These are phyloP conservation scores for Mythimna ferrago DNA, from an alignment of 2,888 invertebrate species.

Conservation along the genomic window DNA sequence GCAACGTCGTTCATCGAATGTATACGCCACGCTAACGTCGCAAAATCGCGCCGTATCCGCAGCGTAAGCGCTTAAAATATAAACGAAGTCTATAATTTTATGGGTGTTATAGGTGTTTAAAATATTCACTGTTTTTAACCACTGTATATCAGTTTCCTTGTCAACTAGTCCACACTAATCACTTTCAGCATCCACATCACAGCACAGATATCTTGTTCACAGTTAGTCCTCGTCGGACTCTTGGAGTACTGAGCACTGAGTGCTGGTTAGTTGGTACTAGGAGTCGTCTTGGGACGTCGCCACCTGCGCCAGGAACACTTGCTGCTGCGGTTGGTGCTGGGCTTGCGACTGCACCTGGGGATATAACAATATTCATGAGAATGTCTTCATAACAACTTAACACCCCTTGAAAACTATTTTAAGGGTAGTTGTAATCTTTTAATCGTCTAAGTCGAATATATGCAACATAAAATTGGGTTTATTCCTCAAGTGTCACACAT, in stretches of 20 bases:
- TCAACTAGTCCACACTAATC: not conserved
- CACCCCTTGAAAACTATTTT: too few relatives aligned
- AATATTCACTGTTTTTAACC: not conserved
- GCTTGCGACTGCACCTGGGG: slow-evolving; percentile 84
- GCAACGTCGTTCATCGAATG: not conserved
- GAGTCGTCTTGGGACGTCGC: slow-evolving; percentile 82
- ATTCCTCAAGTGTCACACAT: too few relatives aligned
- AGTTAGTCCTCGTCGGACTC: slow-evolving; percentile 22
- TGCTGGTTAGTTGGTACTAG: slow-evolving; percentile 65
- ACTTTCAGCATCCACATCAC: not conserved
- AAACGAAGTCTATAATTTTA: too few relatives aligned
- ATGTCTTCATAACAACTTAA: too few relatives aligned
- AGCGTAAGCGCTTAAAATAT: not conserved
- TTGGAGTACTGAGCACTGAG: slow-evolving; percentile 16
- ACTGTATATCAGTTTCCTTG: not conserved
- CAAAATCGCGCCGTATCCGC: not conserved
- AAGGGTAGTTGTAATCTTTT: too few relatives aligned
- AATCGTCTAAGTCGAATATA: too few relatives aligned
- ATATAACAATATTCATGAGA: too few relatives aligned
- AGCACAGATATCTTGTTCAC: not conserved
- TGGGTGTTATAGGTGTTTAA: too few relatives aligned
- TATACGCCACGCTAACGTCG: not conserved
- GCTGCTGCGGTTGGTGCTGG: slow-evolving; percentile 84
- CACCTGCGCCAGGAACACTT: slow-evolving; percentile 86
- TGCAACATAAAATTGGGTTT: too few relatives aligned